Conservation (phyloP, 2,113 vertebrate species). For the Corythornis vintsioides region DNA sequence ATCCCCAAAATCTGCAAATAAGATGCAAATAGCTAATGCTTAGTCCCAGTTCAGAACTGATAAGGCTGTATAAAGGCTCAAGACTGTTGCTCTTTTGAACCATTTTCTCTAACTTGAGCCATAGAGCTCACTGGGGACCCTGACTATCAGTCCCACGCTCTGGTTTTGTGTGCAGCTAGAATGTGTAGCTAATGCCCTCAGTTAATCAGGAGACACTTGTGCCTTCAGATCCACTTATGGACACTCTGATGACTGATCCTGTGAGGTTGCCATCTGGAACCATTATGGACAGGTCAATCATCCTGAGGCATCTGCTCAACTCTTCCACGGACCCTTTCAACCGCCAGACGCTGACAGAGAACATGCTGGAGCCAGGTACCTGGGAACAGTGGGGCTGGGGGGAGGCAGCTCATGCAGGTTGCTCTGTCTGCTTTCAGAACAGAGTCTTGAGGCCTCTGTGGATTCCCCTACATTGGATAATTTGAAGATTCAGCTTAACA, state of each 20-base stretch:
- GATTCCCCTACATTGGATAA: too few species aligned
- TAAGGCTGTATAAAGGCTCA: background rate
- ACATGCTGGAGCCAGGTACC: slow-evolving; percentile 96
- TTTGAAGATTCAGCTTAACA: too few species aligned
- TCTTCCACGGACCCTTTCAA: slow-evolving; percentile 98
- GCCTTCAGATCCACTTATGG: slow-evolving; percentile 92
- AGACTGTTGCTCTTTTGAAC: background rate
- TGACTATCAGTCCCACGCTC: background rate
- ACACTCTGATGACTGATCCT: slow-evolving; percentile 96
- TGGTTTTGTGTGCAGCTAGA: background rate
- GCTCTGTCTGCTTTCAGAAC: accelerated
- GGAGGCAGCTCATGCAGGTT: background rate
- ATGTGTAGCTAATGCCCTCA: background rate
- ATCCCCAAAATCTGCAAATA: background rate
- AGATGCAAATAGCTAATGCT: background rate
- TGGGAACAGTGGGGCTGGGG: accelerated
- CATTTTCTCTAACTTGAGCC: background rate
- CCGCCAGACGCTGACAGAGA: slow-evolving; percentile 93
- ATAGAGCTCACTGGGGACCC: background rate
- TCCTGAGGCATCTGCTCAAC: slow-evolving; percentile 94
- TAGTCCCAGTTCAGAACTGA: background rate
- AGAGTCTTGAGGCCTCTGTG: background rate
- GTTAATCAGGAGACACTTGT: background rate
- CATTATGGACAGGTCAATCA: slow-evolving; percentile 96
- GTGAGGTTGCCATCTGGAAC: slow-evolving; percentile 95